Percentiles rank a stretch among this genome's conserved stretches.
Evolutionary conservation across 2,888 invertebrate genomes (phyloP).

Genomic region (Lapara coniferarum): DNA sequence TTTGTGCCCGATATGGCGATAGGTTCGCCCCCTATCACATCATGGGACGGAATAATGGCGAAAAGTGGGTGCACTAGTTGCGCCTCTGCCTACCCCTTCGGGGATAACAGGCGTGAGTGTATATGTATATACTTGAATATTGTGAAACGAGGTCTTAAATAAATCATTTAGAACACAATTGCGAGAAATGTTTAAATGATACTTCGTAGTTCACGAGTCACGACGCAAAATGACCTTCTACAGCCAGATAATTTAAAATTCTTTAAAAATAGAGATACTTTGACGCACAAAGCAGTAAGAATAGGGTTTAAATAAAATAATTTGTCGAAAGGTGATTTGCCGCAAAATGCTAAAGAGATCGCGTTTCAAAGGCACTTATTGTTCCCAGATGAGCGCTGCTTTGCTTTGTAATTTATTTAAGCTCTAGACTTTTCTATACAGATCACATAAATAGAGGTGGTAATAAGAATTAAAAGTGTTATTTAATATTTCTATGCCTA

Average conservation of each 20-base stretch:
- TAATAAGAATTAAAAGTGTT: background rate
- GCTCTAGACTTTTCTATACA: background rate
- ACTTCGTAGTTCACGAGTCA: too few relatives aligned
- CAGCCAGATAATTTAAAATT: background rate
- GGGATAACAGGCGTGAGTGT: too few relatives aligned
- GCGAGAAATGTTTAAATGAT: too few relatives aligned
- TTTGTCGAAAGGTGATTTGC: background rate
- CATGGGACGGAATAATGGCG: too few relatives aligned
- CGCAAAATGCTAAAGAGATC: slow-evolving; percentile 5
- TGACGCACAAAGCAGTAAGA: slow-evolving; percentile 2
- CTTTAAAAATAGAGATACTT: background rate
- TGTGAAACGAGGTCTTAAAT: too few relatives aligned
- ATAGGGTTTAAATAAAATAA: slow-evolving; percentile 6
- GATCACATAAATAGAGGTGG: background rate
- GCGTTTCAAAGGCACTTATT: slow-evolving; percentile 5
- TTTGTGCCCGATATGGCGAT: too few relatives aligned
- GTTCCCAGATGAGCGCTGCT: background rate
- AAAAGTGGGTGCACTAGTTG: too few relatives aligned
- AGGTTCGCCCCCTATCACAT: too few relatives aligned
- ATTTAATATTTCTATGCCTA: too few relatives aligned
- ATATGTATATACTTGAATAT: too few relatives aligned
- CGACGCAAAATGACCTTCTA: background rate
- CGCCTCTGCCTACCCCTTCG: too few relatives aligned
- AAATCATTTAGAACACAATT: too few relatives aligned
- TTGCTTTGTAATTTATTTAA: slow-evolving; percentile 13